phyloP scores from a whole-genome alignment of 2,797 vertebrate genomes.

The Esox lucius region DNA sequence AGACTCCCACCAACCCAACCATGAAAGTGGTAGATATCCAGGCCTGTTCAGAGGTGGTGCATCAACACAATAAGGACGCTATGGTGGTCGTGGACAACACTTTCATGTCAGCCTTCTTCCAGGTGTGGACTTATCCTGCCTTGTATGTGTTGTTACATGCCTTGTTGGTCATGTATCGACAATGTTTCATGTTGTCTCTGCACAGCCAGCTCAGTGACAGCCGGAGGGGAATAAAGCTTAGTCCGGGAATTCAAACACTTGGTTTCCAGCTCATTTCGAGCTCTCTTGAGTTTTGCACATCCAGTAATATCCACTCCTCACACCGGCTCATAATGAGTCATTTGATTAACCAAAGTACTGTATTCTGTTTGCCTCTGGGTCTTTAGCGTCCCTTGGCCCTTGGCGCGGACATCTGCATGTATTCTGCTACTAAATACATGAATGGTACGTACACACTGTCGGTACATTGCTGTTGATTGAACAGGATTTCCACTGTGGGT shows the following conservation, averaged over 20 bases:
- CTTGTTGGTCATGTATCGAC: background rate
- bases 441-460: constrained; percentile 76
- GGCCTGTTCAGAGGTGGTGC: constrained; percentile 78
- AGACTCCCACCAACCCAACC: constrained; percentile 89
- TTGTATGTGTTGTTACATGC: background rate
- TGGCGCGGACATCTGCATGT: constrained; percentile 94
- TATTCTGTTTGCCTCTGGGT: constrained; percentile 27
- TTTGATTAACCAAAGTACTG: constrained; percentile 26
- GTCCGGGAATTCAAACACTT: background rate
- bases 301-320: background rate
- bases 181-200: background rate
- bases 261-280: background rate
- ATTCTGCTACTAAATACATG: constrained; percentile 95
- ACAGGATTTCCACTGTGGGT: background rate
- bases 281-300: background rate
- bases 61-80: constrained; percentile 73
- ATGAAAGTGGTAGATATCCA: constrained; percentile 89
- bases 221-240: background rate
- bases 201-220: background rate
- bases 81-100: constrained; percentile 92
- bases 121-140: constrained; percentile 70
- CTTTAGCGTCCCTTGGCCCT: constrained; percentile 84
- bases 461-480: background rate
- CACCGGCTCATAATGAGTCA: background rate
- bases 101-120: constrained; percentile 96